phyloP scores from a whole-genome alignment of 2,113 vertebrate species.

The Lethenteron reissneri region DNA sequence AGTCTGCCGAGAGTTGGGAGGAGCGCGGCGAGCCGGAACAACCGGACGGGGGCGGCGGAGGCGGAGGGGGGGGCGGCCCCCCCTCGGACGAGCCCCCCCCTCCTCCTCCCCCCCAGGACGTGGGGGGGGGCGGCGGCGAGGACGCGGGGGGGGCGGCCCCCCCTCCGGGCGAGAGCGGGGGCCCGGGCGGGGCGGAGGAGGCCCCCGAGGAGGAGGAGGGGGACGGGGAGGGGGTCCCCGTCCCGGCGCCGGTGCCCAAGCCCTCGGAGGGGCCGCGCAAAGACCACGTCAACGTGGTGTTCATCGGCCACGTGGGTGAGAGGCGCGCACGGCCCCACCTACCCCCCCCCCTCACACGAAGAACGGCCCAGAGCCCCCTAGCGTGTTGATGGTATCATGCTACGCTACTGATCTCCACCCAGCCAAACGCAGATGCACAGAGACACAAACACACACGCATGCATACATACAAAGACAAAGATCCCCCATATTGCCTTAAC shows the following conservation, averaged over 20 bases:
- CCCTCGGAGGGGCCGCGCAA: conserved; percentile 73
- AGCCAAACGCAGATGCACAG: too few relatives aligned
- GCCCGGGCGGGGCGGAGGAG: conserved; percentile 32
- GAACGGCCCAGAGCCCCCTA: too few relatives aligned
- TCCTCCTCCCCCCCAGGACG: too few relatives aligned
- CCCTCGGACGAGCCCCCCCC: too few relatives aligned
- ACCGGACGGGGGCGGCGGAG: conserved; percentile 47
- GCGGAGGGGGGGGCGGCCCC: conserved; percentile 36
- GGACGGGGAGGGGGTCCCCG: conserved; percentile 72
- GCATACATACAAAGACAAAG: too few relatives aligned
- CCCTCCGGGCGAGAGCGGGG: conserved; percentile 24
- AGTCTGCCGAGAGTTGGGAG: conserved; percentile 13
- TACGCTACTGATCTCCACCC: too few relatives aligned
- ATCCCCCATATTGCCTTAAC: too few relatives aligned
- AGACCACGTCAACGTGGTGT: conserved; percentile 91
- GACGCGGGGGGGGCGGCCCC: conserved; percentile 50
- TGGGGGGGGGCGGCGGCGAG: conserved; percentile 34
- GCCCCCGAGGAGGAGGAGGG: conserved; percentile 43
- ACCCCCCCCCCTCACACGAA: too few relatives aligned
- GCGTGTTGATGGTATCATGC: too few relatives aligned
- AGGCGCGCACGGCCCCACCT: conserved; percentile 2
- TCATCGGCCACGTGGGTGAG: conserved; percentile 93
- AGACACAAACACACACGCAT: too few relatives aligned
- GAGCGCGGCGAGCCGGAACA: too few relatives aligned
- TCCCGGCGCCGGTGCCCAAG: conserved; percentile 49